Base-by-base conservation (phyloP, 2,797 vertebrate species). In the Leuciscus waleckii region DNA sequence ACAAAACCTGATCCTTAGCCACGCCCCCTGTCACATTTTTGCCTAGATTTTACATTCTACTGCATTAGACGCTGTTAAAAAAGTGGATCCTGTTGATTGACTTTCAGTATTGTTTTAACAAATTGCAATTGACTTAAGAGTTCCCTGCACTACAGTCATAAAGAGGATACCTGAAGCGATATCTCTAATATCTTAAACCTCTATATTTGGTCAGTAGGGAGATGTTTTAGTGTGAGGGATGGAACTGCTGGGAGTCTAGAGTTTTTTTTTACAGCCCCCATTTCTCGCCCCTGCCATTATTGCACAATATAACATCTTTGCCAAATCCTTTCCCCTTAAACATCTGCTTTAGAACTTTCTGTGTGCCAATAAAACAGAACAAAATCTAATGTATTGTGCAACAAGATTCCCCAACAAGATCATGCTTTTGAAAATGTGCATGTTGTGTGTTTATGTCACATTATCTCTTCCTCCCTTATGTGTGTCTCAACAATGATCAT, bases 311-410 rank as follows among this genome's bases (percentile, higher is more conserved):
- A 61, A 32, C 6, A 49, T 58, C 67, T 32, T 65, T 79, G 68
- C 76, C 83, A 79, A 79, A 37, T 39, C 4, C 1, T 4, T 43
- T 75, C 17, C 10, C 43, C 41, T 10, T 9, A 17, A 84, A 77
- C 82, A 71, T 79, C 54, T 85, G 76, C 76, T 63, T 69, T 70
- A 46, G 23, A 6, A 77, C 51, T 26, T 69, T 71, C 16, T 16
- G 35, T 82, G 21, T 43, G 74, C 43, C 70, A 84, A 21, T 69
- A 10, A 2, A 46, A 68, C n/a, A 61, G 41, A 76, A 29, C 63
- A 68, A 79, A 82, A 54, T 39, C 63, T 74, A 54, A 35, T 61
- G n/a, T 29, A 76, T 88, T 88, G 82, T 77, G 82, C 85, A 88
- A 86, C 4, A 0, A 32, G 41, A 76, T 58, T 63, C 7, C 26